These are phyloP conservation scores for Portevinia maculata DNA, from an alignment of 2,888 invertebrate species.

Conservation along the genomic window DNA sequence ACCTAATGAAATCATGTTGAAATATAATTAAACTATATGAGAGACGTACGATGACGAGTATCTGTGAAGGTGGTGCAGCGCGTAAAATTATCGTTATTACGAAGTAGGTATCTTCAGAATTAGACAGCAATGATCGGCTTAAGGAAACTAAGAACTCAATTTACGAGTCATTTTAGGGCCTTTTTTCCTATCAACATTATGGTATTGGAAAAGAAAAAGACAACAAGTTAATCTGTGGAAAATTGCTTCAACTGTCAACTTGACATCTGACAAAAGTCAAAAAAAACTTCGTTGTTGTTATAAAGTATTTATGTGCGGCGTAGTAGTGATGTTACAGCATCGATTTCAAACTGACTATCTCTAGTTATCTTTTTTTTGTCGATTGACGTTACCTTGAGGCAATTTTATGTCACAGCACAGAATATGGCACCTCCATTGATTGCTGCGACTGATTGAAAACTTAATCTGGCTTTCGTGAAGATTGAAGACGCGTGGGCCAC, in stretches of 20 bases:
- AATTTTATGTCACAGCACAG: not conserved
- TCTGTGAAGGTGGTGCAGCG: constrained; percentile 17
- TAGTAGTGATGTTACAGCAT: constrained; percentile 60
- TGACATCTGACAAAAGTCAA: constrained; percentile 30
- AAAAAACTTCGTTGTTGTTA: constrained; percentile 45
- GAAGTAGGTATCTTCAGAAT: not conserved
- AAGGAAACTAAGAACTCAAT: constrained; percentile 4
- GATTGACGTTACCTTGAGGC: constrained; percentile 33
- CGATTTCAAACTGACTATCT: constrained; percentile 41
- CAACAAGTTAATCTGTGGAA: constrained; percentile 36
- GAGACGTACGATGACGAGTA: no score
- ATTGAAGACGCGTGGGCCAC: constrained; percentile 50
- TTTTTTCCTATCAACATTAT: not conserved
- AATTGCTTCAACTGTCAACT: constrained; percentile 33
- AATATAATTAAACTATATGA: constrained; percentile 21
- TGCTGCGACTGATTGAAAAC: constrained; percentile 44
- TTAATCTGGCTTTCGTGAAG: constrained; percentile 1
- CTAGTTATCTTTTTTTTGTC: no score
- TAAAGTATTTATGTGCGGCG: constrained; percentile 50
- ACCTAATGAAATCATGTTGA: constrained; percentile 3
- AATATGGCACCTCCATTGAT: constrained; percentile 1
- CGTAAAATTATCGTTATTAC: constrained; percentile 26
- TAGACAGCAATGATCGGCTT: constrained; percentile 22
- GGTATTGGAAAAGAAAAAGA: not conserved
- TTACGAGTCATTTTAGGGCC: constrained; percentile 23